phyloP scores from a whole-genome alignment of 2,888 invertebrate species.

The Lottia gigantea region DNA sequence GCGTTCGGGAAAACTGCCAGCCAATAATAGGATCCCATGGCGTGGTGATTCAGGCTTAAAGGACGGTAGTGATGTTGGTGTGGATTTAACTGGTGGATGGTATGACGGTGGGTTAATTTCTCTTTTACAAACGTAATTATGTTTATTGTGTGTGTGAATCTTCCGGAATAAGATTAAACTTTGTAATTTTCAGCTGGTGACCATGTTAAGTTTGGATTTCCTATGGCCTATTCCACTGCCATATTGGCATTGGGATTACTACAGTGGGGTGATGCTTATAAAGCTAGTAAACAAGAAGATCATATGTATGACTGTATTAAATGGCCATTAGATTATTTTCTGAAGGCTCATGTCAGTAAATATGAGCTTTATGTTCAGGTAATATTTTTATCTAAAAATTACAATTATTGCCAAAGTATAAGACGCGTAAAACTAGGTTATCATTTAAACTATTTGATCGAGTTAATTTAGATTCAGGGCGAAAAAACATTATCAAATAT shows the following conservation, averaged over 20 bases:
- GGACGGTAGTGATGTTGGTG: slow-evolving; percentile 37
- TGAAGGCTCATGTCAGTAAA: slow-evolving; percentile 65
- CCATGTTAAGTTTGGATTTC: slow-evolving; percentile 44
- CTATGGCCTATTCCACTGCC: slow-evolving; percentile 42
- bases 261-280: slow-evolving; percentile 36
- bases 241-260: slow-evolving; percentile 41
- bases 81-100: slow-evolving; percentile 49
- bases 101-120: slow-evolving; percentile 42
- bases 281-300: slow-evolving; percentile 32
- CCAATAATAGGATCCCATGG: slow-evolving; percentile 41
- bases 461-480: no score
- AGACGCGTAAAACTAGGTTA: no score
- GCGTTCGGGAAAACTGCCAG: slow-evolving; percentile 44
- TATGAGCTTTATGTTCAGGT: slow-evolving; percentile 33
- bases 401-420: no score
- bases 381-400: neutral
- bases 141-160: no score
- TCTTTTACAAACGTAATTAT: no score
- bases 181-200: slow-evolving; percentile 36
- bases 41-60: slow-evolving; percentile 40
- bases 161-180: no score
- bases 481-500: no score
- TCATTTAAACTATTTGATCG: no score
- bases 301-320: slow-evolving; percentile 63
- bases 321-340: slow-evolving; percentile 75